Base-by-base conservation (phyloP, 2,888 invertebrate species). In the Lepidocyrtinus sp. region DNA sequence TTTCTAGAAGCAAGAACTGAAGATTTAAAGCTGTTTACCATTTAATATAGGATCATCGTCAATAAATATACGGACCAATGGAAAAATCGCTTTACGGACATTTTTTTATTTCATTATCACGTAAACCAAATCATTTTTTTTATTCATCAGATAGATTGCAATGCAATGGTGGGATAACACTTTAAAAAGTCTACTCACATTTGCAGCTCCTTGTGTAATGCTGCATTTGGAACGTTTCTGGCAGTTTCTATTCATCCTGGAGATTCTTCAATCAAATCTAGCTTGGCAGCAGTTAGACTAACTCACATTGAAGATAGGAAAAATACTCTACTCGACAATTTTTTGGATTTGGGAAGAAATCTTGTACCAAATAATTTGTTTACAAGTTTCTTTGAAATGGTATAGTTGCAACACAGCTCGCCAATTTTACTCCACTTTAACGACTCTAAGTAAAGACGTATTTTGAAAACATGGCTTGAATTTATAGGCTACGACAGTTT, bases 321-420 rank as follows among this genome's bases (percentile, higher is more conserved):
- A 59, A 85, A 83, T 45, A 81, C 85, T 2, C 27, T 95, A 86
- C 89, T 96, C 88, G 96, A 97, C 88, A 96, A 96, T 87, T 91
- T 97, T 85, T 90, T 97, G 88, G 97, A 97, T 91, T 92, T 97
- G 88, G 95, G 96, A 88, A 92, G 96, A 95, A 95, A 89, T 72
- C 59, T 86, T 0, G 73, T 86, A 2, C 86, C 86, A 0, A 82
- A 75, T 55, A 86, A 86, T 78, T 63, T 86, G 3, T 82, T 86
- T 24, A 81, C 84, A 0, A 83, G 85, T 21, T 84, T 86, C 61
- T 84, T 85, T 59, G 82, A 85, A 63, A 83, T 82, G 78, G 86
- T 86, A 27, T 17, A 17, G n/a, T 68, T n/a, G n/a, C n/a, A n/a
- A n/a, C n/a, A n/a, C n/a, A n/a, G n/a, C n/a, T n/a, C n/a, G n/a